Base-by-base conservation (phyloP, 2,797 vertebrate genomes). In the Tolypeutes matacus region DNA sequence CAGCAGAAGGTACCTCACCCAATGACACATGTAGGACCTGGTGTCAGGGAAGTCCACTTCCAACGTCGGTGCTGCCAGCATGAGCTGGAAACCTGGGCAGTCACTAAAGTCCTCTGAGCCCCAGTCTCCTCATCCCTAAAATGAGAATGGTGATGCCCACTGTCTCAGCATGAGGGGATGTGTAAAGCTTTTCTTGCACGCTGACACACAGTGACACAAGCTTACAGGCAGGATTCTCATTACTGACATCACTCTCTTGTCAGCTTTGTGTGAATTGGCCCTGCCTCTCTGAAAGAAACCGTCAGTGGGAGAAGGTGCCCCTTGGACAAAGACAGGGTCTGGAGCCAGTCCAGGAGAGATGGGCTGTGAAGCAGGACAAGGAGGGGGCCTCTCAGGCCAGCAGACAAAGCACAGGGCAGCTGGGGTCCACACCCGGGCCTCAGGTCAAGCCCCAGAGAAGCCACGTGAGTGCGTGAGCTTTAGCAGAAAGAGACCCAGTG, bases 131-230 rank as follows among this genome's bases (percentile, higher is more conserved):
- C 69, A 14, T 21, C 82, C 36, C 46, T 46, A 8, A 36, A 51
- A 4, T 7, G 46, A 21, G 60, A 49, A 49, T 13, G 17, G 25
- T 3, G 15, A 58, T 1, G 51, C 53, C 72, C 42, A 2, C 9
- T 17, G 62, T 51, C 90, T 51, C 11, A 2, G 78, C 56, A 81
- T 17, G 0, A 69, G 42, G 81, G n/a, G 34, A 11, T 49, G 1
- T 0, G 46, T 10, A 36, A n/a, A 34, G 51, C 65, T 18, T 0
- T 3, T 31, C 69, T 23, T 15, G 12, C 31, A 67, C 72, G 39
- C 29, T 9, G 18, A 7, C 56, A 60, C 17, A 0, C 4, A 0
- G 3, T 25, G 56, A 51, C 0, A 15, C 18, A 3, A 12, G 14
- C 64, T 58, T 4, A 46, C 77, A 10, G 27, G 56, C 81, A 23